Evolutionary conservation across 1,140 invertebrate genomes (phyloP), one percentile per base, ranked within the genome.

Genomic region (Macrocentrus cingulum): DNA sequence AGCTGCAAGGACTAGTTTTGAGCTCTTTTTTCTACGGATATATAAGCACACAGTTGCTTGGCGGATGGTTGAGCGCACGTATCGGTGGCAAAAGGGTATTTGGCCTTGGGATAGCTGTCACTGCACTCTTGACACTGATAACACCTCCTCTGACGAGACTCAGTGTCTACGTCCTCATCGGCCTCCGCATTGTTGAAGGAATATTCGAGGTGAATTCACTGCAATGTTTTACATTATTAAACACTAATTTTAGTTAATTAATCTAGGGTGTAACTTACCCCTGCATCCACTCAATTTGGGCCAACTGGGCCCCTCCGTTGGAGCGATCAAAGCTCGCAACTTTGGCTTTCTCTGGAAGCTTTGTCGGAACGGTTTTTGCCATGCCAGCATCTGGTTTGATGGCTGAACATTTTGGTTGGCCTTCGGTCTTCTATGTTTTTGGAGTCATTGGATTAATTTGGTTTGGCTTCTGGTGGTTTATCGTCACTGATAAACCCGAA

Each of bases 21-120:
- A 91, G 91, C 66, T 91, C 91, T 0, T 95, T 95, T 79, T 96
- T 95, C 74, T 91, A 90, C 66, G 89, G 89, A 5, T 91, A 91
- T 66, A 84, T 90, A 25, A 73, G 88, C 22, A 91, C 89, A 0
- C 89, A 91, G 71, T 75, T 91, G 44, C 75, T 87, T 0, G 91
- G 90, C 2, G 89, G 89, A 19, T 90, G 85, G 82, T 71, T 91
- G n/a, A 85, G 84, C 9, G 81, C 86, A 58, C 84, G 84, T 67
- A 83, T 88, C 65, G 88, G 88, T 65, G 90, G 87, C 1, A 86
- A 85, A 63, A 75, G 79, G 55, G 83, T 92, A 3, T 91, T 94
- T 70, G 91, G 91, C 23, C 77, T 87, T 63, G 91, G 92, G 18
- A 88, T 97, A 25, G 84, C 90, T 0, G 81, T 84, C 0, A 92